Evolutionary conservation across 2,797 vertebrate species (phyloP).

Genomic region (Pangasius larnaudii): DNA sequence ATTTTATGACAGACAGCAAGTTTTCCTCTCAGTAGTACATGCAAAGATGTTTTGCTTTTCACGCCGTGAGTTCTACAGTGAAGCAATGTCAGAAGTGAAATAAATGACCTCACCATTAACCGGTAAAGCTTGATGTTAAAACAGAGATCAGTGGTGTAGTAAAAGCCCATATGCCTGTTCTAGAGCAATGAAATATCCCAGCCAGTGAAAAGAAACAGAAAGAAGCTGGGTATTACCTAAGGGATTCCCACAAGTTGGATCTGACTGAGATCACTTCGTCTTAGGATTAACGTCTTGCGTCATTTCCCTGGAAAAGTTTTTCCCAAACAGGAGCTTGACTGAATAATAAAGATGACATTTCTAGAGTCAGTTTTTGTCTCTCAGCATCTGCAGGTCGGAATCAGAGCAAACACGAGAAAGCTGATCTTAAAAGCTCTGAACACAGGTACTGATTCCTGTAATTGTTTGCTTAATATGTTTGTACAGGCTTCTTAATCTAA

Average conservation of each 20-base stretch:
- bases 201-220: constrained; percentile 46
- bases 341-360: constrained; percentile 7
- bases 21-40: too few species aligned
- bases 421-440: background rate
- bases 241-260: constrained; percentile 49
- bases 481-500: background rate
- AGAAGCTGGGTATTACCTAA: constrained; percentile 41
- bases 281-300: constrained; percentile 33
- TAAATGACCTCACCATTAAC: too few species aligned
- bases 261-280: constrained; percentile 37
- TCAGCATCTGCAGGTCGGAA: background rate
- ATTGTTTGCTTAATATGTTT: background rate
- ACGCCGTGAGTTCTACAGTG: too few species aligned
- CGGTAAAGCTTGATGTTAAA: background rate
- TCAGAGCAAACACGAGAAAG: background rate
- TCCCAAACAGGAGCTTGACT: constrained; percentile 9
- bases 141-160: constrained; percentile 13
- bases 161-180: constrained; percentile 30
- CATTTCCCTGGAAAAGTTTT: constrained; percentile 34
- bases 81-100: too few species aligned
- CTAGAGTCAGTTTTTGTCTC: constrained; percentile 1
- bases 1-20: too few species aligned
- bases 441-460: background rate
- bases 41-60: too few species aligned
- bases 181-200: constrained; percentile 28